A percentile compares a stretch with the other conserved stretches of the same genome.
Conservation (phyloP, 64 coral and sea anemone genomes). For the Exaiptasia diaphana region DNA sequence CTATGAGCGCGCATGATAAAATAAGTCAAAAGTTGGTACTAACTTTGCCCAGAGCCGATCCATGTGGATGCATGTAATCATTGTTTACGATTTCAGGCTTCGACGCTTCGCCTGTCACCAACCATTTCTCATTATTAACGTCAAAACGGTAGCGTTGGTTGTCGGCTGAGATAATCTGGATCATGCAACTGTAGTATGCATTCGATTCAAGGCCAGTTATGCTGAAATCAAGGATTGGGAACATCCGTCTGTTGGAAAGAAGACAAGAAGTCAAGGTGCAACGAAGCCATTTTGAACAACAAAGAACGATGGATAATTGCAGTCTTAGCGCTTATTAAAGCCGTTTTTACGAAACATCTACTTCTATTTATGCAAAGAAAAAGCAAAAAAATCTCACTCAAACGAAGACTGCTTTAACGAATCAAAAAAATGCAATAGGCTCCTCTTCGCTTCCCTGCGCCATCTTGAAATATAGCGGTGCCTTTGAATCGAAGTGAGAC, state of each 20-base stretch:
- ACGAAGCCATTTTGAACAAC: not conserved
- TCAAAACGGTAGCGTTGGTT: constrained; percentile 64
- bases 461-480: too few species aligned
- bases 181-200: constrained; percentile 81
- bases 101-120: constrained; percentile 41
- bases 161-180: constrained; percentile 57
- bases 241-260: constrained; percentile 68
- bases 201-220: constrained; percentile 58
- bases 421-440: not conserved
- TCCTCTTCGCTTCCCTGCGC: too few species aligned
- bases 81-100: constrained; percentile 34
- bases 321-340: not conserved
- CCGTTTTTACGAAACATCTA: not conserved
- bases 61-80: constrained; percentile 68
- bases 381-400: not conserved
- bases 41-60: constrained; percentile 50
- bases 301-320: not conserved
- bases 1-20: too few species aligned
- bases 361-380: not conserved
- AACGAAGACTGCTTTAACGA: not conserved
- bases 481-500: too few species aligned
- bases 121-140: constrained; percentile 28
- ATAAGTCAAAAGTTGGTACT: too few species aligned
- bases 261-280: not conserved
- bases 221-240: constrained; percentile 75